Evolutionary conservation across 2,888 invertebrate genomes (phyloP).

Genomic region (Merodon equestris): DNA sequence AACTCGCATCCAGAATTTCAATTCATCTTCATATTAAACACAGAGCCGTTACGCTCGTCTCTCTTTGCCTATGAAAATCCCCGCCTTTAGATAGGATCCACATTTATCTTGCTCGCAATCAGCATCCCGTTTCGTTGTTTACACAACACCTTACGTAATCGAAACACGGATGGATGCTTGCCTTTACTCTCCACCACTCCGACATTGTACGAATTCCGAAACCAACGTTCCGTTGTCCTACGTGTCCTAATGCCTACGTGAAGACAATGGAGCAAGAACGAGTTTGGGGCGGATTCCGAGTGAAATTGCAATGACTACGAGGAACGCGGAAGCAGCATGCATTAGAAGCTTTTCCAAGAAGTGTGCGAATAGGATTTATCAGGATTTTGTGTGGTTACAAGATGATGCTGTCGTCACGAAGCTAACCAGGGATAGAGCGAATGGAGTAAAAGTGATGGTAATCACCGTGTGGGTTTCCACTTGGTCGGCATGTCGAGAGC

Average conservation of each 20-base stretch:
- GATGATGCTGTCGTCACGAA: constrained; percentile 5
- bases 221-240: constrained; percentile 42
- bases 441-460: constrained; percentile 42
- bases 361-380: constrained; percentile 44
- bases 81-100: constrained; percentile 12
- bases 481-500: no score
- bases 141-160: constrained; percentile 67
- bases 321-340: constrained; percentile 22
- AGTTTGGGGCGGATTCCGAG: constrained; percentile 2
- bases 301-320: no score
- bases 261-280: constrained; percentile 20
- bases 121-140: constrained; percentile 47
- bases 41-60: neutral
- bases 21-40: constrained; percentile 58
- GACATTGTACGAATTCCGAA: constrained; percentile 51
- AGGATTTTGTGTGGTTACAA: constrained; percentile 40
- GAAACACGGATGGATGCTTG: constrained; percentile 20
- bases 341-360: constrained; percentile 22
- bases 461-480: constrained; percentile 24
- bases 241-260: constrained; percentile 14
- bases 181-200: constrained; percentile 24
- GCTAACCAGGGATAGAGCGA: neutral
- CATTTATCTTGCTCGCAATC: constrained; percentile 45
- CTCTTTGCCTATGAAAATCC: constrained; percentile 11
- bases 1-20: constrained; percentile 22